Evolutionary conservation across 2,888 invertebrate species (phyloP).

Genomic region (Agrilus mali): DNA sequence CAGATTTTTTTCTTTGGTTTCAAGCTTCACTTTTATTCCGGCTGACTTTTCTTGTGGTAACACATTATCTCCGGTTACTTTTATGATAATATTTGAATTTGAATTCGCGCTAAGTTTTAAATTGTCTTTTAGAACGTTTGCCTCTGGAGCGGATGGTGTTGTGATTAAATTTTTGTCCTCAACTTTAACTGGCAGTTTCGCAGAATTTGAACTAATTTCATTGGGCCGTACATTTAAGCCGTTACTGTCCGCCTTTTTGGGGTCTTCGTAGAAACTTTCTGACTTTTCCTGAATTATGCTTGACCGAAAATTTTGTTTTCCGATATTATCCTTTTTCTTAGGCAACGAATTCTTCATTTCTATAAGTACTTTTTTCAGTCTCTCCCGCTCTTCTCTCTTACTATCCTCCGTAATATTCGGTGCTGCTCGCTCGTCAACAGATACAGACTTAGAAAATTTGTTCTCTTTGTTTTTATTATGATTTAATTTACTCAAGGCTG

Average conservation of each 20-base stretch:
- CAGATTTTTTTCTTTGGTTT: no score
- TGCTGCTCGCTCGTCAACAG: slow-evolving; percentile 23
- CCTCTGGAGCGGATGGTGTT: no score
- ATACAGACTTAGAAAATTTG: slow-evolving; percentile 16
- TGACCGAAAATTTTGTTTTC: slow-evolving; percentile 23
- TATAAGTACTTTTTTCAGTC: slow-evolving; percentile 57
- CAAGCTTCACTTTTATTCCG: no score
- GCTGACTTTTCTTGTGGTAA: no score
- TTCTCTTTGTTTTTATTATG: slow-evolving; percentile 16
- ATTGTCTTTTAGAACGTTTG: no score
- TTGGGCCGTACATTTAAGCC: not conserved
- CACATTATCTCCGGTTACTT: no score
- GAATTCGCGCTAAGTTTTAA: no score
- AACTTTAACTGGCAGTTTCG: no score
- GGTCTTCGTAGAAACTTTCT: slow-evolving; percentile 13
- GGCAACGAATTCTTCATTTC: slow-evolving; percentile 68
- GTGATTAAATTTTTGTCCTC: no score
- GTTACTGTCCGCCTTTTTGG: slow-evolving; percentile 1
- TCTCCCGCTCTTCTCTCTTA: slow-evolving; percentile 41
- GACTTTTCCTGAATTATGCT: slow-evolving; percentile 29
- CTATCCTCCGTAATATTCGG: slow-evolving; percentile 26
- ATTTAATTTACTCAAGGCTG: slow-evolving; percentile 26
- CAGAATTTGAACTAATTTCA: no score
- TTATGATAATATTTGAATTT: no score
- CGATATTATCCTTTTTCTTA: slow-evolving; percentile 34